These are phyloP conservation scores for Halocynthia roretzi DNA, from an alignment of 23 tunicate genomes.

Conservation along the genomic window DNA sequence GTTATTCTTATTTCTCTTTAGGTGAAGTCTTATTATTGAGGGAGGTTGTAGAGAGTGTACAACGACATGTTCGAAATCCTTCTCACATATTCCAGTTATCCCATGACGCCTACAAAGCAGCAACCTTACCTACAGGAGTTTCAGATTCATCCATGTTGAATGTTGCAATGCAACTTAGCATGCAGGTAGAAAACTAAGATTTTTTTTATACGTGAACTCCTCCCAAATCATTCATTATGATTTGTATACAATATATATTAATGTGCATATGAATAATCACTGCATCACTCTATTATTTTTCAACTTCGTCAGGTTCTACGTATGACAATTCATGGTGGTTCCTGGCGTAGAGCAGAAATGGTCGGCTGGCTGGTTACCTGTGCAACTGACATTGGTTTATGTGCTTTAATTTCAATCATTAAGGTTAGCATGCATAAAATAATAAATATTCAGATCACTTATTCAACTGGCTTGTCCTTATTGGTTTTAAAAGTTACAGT, in stretches of 20 bases:
- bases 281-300: background rate
- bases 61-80: conserved; percentile 42
- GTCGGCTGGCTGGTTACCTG: conserved; percentile 84
- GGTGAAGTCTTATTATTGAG: conserved; percentile 66
- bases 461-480: too few relatives aligned
- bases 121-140: conserved; percentile 32
- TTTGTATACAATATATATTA: too few relatives aligned
- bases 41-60: conserved; percentile 54
- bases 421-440: conserved; percentile 19
- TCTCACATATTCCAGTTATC: conserved; percentile 65
- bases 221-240: background rate
- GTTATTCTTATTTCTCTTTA: background rate
- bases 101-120: conserved; percentile 59
- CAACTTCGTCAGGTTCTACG: conserved; percentile 33
- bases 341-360: conserved; percentile 65
- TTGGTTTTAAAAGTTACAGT: too few relatives aligned
- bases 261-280: too few relatives aligned
- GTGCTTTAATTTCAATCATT: conserved; percentile 57
- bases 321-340: conserved; percentile 56
- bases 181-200: conserved; percentile 42
- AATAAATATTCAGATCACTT: too few relatives aligned
- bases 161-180: conserved; percentile 64
- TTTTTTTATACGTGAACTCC: background rate
- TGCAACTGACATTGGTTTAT: conserved; percentile 74
- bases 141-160: conserved; percentile 54